Conservation (phyloP, 1,140 invertebrate species). For the Lasioglossum albipes region DNA sequence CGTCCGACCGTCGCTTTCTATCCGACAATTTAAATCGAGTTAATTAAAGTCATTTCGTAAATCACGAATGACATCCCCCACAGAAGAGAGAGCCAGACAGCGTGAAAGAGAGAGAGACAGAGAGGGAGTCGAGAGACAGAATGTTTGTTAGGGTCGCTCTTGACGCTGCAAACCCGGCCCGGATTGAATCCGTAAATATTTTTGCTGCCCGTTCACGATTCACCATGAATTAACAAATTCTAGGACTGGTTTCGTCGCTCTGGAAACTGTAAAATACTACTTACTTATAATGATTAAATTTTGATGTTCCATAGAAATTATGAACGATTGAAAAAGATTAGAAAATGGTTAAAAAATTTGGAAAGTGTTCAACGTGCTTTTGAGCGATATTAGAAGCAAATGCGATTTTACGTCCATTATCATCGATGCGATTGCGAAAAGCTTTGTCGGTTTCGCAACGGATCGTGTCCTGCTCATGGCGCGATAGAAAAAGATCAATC, state of each 20-base stretch:
- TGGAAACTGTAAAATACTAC: no score
- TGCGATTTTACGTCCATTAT: background rate
- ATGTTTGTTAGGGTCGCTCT: constrained; percentile 20
- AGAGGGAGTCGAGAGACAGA: background rate
- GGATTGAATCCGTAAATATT: constrained; percentile 32
- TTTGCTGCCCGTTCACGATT: background rate
- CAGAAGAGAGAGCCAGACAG: no score
- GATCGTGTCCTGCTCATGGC: background rate
- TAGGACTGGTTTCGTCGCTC: no score
- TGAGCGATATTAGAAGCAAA: background rate
- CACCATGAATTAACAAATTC: no score
- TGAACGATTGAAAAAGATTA: no score
- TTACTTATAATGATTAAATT: no score
- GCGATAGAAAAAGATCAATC: background rate
- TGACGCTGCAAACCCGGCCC: background rate
- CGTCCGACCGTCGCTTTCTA: background rate
- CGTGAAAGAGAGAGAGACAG: no score
- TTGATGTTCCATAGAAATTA: no score
- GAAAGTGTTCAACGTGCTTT: background rate
- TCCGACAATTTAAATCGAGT: constrained; percentile 50
- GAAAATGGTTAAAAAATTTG: background rate
- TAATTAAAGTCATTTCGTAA: constrained; percentile 64
- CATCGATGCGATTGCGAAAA: background rate
- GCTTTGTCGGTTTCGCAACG: background rate
- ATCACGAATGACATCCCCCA: constrained; percentile 44